Evolutionary conservation across 2,888 invertebrate species (phyloP).

Genomic region (Trachelus tabidus): DNA sequence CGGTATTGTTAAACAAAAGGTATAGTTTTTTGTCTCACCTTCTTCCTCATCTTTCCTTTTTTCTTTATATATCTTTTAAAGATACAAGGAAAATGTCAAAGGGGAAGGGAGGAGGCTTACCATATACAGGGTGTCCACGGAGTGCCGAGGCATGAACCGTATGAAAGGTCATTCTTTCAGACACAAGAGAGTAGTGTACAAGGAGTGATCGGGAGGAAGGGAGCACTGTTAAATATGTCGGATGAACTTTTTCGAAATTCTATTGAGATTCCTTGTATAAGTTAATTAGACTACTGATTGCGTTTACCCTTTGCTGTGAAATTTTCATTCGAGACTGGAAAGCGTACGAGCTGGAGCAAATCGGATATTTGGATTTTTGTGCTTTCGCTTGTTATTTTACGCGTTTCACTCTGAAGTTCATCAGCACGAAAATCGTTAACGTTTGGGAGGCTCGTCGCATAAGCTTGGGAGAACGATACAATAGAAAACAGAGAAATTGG

Average conservation of each 20-base stretch:
- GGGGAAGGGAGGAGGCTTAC: conserved; percentile 20
- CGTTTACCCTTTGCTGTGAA: neutral
- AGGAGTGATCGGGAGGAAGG: neutral
- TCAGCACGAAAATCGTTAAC: neutral
- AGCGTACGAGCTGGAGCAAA: neutral
- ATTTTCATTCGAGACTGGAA: neutral
- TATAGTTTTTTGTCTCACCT: neutral
- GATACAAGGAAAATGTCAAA: conserved; percentile 34
- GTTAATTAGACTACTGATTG: neutral
- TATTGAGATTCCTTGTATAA: neutral
- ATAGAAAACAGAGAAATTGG: neutral
- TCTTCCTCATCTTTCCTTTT: neutral
- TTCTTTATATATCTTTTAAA: conserved; percentile 7
- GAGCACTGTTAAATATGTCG: neutral
- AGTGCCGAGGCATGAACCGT: conserved; percentile 2
- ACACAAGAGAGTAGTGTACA: neutral
- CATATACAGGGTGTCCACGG: conserved; percentile 48
- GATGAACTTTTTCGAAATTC: neutral
- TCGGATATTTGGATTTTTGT: too few species aligned
- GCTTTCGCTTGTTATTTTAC: too few species aligned
- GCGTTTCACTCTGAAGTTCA: neutral
- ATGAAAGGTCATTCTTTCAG: neutral
- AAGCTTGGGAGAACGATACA: neutral
- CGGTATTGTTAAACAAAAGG: neutral
- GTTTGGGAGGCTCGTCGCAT: neutral